A percentile compares a stretch with the other conserved stretches of the same genome.
phyloP scores from a whole-genome alignment of 2,888 invertebrate species.

The Allolobophora icterica region DNA sequence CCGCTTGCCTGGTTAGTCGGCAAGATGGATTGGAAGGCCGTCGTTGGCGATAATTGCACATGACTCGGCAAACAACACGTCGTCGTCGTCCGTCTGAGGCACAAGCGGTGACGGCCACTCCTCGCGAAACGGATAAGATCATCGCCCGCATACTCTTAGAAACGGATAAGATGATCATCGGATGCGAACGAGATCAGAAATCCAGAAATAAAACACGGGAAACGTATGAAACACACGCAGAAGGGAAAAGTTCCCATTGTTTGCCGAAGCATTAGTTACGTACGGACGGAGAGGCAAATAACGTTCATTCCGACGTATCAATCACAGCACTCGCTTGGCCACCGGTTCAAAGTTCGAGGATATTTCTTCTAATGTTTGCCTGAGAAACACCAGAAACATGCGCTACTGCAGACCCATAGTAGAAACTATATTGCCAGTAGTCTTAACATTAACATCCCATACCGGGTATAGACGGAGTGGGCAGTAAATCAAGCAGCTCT shows the following conservation, averaged over 20 bases:
- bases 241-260: not conserved
- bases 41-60: slow-evolving; percentile 18
- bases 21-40: slow-evolving; percentile 18
- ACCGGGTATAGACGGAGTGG: too few relatives aligned
- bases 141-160: not conserved
- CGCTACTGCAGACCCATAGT: not conserved
- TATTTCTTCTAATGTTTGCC: not conserved
- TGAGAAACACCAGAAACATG: not conserved
- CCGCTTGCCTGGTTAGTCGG: not conserved
- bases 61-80: slow-evolving; percentile 25
- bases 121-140: not conserved
- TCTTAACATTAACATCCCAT: not conserved
- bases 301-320: not conserved
- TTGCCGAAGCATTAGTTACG: not conserved
- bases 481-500: not conserved
- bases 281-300: not conserved
- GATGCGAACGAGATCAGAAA: not conserved
- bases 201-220: slow-evolving; percentile 17
- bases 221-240: not conserved
- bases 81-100: not conserved
- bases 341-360: not conserved
- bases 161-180: not conserved
- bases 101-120: not conserved
- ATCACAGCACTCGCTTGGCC: not conserved
- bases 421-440: too few relatives aligned